phyloP scores from a whole-genome alignment of 2,888 invertebrate genomes.

The Nezara viridula region DNA sequence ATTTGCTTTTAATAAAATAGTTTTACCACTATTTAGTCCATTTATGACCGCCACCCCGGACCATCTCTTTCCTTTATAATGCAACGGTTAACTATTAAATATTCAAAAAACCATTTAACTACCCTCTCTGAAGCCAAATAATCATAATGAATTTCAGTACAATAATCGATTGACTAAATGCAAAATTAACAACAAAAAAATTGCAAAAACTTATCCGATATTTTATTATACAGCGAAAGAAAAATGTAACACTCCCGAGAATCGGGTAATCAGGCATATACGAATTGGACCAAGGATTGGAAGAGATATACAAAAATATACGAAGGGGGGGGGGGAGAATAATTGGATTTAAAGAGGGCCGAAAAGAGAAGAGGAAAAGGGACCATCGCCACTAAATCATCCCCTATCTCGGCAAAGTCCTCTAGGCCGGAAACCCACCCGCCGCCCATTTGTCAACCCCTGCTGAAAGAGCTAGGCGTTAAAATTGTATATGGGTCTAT shows the following conservation, averaged over 20 bases:
- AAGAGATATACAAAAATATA: slow-evolving; percentile 53
- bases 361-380: slow-evolving; percentile 69
- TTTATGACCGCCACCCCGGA: too few relatives aligned
- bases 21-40: too few relatives aligned
- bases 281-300: slow-evolving; percentile 27
- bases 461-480: slow-evolving; percentile 57
- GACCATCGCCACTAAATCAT: slow-evolving; percentile 37
- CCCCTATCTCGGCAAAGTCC: slow-evolving; percentile 65
- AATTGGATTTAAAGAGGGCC: slow-evolving; percentile 74
- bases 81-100: too few relatives aligned
- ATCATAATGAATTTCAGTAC: too few relatives aligned
- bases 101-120: too few relatives aligned
- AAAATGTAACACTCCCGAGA: not conserved
- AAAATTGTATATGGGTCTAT: slow-evolving; percentile 22
- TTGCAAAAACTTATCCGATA: too few relatives aligned
- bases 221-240: too few relatives aligned
- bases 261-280: not conserved
- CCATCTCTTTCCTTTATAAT: too few relatives aligned
- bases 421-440: slow-evolving; percentile 61
- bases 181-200: too few relatives aligned
- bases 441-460: slow-evolving; percentile 64
- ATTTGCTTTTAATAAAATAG: too few relatives aligned
- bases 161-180: too few relatives aligned
- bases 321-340: slow-evolving; percentile 68
- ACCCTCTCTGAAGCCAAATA: too few relatives aligned